Evolutionary conservation across 2,888 invertebrate species (phyloP).

Genomic region (Cheilosia variabilis): DNA sequence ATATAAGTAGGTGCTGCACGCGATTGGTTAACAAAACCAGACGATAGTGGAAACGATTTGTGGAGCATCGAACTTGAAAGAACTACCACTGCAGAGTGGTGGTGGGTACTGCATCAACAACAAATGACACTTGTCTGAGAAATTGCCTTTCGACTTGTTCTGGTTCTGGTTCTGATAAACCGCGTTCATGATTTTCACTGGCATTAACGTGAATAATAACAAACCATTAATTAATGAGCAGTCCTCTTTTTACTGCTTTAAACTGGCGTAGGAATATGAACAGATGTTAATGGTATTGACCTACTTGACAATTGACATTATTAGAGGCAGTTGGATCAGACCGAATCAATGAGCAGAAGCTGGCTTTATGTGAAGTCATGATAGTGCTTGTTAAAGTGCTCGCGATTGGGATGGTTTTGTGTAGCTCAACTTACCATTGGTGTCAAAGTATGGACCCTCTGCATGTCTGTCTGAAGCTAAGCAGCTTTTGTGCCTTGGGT

Average conservation of each 20-base stretch:
- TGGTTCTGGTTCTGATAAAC: neutral
- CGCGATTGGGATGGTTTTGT: too few species aligned
- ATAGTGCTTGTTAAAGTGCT: neutral
- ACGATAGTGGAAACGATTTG: neutral
- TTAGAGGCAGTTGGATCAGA: neutral
- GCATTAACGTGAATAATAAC: neutral
- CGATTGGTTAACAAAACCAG: neutral
- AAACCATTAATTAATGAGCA: neutral
- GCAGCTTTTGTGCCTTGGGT: too few species aligned
- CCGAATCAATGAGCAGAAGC: neutral
- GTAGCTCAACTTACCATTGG: too few species aligned
- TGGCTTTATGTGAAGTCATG: neutral
- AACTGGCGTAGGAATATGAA: neutral
- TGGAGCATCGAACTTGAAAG: neutral
- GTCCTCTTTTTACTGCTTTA: neutral
- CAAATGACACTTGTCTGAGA: neutral
- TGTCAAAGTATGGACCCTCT: too few species aligned
- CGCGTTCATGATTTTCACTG: neutral
- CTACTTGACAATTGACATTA: constrained; percentile 3
- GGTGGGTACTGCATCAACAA: neutral
- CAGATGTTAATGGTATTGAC: neutral
- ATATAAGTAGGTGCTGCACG: neutral
- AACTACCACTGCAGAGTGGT: neutral
- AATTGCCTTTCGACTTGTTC: constrained; percentile 1
- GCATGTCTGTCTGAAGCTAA: too few species aligned